phyloP scores from a whole-genome alignment of 1,140 invertebrate species.

The Cryptotermes secundus region DNA sequence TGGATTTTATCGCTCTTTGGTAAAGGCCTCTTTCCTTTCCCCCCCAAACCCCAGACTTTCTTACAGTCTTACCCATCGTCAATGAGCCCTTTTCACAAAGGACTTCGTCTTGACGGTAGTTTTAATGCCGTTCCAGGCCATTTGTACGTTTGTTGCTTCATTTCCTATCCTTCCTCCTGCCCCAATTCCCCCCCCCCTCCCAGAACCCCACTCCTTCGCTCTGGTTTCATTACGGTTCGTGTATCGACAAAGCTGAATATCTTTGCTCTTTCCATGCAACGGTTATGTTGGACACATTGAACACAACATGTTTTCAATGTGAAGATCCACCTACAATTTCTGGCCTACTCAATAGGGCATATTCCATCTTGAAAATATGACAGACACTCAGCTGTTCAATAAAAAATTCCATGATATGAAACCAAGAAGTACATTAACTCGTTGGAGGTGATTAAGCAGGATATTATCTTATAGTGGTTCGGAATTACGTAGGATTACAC shows the following conservation, averaged over 20 bases:
- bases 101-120: constrained; percentile 24
- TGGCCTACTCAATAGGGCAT: too few species aligned
- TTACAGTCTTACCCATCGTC: neutral
- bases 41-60: neutral
- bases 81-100: neutral
- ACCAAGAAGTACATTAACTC: too few species aligned
- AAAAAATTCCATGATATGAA: too few species aligned
- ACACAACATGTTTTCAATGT: too few species aligned
- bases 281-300: neutral
- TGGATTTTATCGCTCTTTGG: constrained; percentile 31
- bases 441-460: too few species aligned
- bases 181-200: neutral
- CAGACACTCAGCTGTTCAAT: too few species aligned
- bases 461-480: too few species aligned
- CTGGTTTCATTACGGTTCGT: neutral
- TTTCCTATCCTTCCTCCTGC: constrained; percentile 26
- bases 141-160: constrained; percentile 35
- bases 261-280: neutral
- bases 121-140: constrained; percentile 34
- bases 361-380: too few species aligned
- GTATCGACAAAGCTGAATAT: neutral
- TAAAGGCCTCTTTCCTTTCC: neutral
- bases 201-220: neutral
- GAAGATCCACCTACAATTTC: too few species aligned
- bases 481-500: too few species aligned